A percentile compares a stretch with the other conserved stretches of the same genome.
Evolutionary conservation across 2,888 invertebrate species (phyloP).

Genomic region (Leistus spinibarbis): DNA sequence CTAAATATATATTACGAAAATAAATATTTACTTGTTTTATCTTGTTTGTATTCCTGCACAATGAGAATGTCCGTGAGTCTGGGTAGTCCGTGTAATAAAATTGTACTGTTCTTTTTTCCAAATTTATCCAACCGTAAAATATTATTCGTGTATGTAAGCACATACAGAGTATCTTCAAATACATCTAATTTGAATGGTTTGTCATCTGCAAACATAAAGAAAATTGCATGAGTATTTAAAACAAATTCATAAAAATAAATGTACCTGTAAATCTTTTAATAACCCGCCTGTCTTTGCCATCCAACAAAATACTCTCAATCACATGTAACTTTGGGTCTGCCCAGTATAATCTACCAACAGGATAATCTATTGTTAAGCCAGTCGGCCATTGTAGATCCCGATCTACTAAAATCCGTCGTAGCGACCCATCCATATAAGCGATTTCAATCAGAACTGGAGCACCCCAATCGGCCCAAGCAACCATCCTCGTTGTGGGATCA

Average conservation of each 20-base stretch:
- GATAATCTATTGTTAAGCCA: constrained; percentile 77
- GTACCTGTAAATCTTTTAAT: constrained; percentile 63
- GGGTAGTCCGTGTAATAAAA: constrained; percentile 62
- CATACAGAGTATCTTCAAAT: constrained; percentile 73
- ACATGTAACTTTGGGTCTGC: constrained; percentile 78
- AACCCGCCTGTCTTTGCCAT: constrained; percentile 70
- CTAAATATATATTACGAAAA: no score
- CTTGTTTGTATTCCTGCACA: constrained; percentile 70
- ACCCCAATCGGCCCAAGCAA: constrained; percentile 81
- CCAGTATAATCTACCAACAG: constrained; percentile 80
- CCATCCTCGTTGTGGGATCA: constrained; percentile 67
- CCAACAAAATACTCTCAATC: constrained; percentile 71
- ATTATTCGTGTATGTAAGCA: constrained; percentile 68
- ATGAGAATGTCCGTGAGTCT: constrained; percentile 69
- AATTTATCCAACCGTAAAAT: constrained; percentile 72
- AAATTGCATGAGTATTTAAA: background rate
- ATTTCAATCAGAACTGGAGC: constrained; percentile 67
- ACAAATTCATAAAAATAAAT: background rate
- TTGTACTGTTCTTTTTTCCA: constrained; percentile 63
- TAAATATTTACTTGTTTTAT: constrained; percentile 54
- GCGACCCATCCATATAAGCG: constrained; percentile 69
- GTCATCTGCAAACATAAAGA: constrained; percentile 55
- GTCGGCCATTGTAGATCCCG: constrained; percentile 73
- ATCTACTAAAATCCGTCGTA: constrained; percentile 63
- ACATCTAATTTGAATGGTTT: constrained; percentile 75